Conservation (phyloP, 2,113 vertebrate species). For the Scortum barcoo region DNA sequence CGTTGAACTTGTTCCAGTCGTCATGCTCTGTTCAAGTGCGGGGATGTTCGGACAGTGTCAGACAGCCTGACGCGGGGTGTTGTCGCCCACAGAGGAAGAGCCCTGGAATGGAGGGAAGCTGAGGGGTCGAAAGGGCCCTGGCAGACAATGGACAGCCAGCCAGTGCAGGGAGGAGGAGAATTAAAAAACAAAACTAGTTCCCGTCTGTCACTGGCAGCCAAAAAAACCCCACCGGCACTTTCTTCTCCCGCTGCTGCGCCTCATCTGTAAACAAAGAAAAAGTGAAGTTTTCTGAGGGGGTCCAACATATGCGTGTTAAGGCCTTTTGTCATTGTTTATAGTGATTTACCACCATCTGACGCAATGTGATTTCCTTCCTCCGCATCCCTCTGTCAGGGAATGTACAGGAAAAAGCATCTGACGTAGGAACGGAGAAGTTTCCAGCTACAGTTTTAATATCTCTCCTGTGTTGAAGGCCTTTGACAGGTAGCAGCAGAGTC, state of each 20-base stretch:
- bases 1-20: not conserved
- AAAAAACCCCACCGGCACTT: constrained; percentile 49
- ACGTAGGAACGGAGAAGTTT: constrained; percentile 45
- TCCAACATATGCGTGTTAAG: not conserved
- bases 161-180: constrained; percentile 47
- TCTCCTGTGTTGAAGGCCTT: constrained; percentile 12
- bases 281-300: constrained; percentile 12
- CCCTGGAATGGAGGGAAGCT: constrained; percentile 81
- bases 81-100: constrained; percentile 83
- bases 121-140: constrained; percentile 72
- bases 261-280: constrained; percentile 50
- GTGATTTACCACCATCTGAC: constrained; percentile 60
- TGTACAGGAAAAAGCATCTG: constrained; percentile 65
- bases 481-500: not conserved
- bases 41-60: constrained; percentile 72
- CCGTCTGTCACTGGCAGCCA: constrained; percentile 54
- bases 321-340: constrained; percentile 37
- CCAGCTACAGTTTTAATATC: constrained; percentile 21
- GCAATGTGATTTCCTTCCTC: constrained; percentile 68
- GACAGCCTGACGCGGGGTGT: constrained; percentile 81
- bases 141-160: constrained; percentile 74
- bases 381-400: constrained; percentile 65
- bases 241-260: constrained; percentile 39
- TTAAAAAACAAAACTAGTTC: constrained; percentile 71
- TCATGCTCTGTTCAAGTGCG: constrained; percentile 10